Evolutionary conservation across 2,113 vertebrate species (phyloP).

Genomic region (Cyprinus carpio): DNA sequence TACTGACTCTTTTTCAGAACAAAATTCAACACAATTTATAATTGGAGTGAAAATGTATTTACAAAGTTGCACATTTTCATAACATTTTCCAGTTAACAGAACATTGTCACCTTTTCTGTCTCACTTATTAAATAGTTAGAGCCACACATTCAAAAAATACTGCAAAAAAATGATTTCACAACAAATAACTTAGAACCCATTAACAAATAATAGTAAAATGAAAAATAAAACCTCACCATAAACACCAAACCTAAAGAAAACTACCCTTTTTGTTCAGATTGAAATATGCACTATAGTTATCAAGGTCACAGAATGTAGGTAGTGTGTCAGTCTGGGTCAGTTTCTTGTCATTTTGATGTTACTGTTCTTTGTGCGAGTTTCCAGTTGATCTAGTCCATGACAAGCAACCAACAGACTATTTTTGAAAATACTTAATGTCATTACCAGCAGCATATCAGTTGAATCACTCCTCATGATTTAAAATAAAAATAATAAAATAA

Average conservation of each 20-base stretch:
- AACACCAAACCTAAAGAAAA: neutral
- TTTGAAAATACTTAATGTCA: neutral
- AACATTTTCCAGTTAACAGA: constrained; percentile 13
- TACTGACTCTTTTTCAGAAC: neutral
- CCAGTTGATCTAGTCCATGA: neutral
- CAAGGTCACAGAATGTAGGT: neutral
- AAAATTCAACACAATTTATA: neutral
- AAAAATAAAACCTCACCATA: neutral
- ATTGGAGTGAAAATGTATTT: constrained; percentile 62
- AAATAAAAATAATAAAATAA: neutral
- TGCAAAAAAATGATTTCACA: neutral
- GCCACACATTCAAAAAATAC: neutral
- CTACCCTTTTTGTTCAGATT: neutral
- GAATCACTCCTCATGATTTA: neutral
- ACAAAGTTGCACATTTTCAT: constrained; percentile 49
- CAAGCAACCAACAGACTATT: neutral
- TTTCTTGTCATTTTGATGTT: neutral
- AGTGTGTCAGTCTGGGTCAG: neutral
- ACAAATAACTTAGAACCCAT: constrained; percentile 24
- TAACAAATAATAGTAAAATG: constrained; percentile 10
- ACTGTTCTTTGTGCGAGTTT: neutral
- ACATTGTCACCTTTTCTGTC: neutral
- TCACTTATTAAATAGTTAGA: neutral
- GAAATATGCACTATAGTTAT: neutral
- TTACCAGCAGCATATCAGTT: neutral